Percentiles rank a stretch among this genome's conserved stretches.
Conservation (phyloP, 2,113 vertebrate genomes). For the Ageneiosus marmoratus region DNA sequence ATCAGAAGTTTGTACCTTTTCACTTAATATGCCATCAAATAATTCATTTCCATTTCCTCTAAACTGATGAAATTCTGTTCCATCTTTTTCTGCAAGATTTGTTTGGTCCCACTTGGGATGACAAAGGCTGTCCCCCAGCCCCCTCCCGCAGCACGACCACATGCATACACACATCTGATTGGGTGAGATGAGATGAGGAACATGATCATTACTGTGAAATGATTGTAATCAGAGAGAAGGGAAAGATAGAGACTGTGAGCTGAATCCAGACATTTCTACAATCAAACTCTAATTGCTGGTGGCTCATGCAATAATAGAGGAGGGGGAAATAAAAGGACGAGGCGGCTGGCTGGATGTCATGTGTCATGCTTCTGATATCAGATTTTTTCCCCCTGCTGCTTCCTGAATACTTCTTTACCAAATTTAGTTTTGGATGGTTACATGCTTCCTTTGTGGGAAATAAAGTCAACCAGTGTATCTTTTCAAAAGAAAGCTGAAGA, state of each 20-base stretch:
- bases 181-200: constrained; percentile 30
- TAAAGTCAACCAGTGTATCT: background rate
- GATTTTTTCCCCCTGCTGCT: background rate
- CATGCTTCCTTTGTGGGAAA: background rate
- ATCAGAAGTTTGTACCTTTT: constrained; percentile 11
- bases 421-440: background rate
- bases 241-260: constrained; percentile 25
- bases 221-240: constrained; percentile 44
- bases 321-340: background rate
- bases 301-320: constrained; percentile 9
- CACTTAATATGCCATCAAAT: constrained; percentile 15
- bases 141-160: background rate
- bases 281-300: constrained; percentile 48
- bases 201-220: constrained; percentile 37
- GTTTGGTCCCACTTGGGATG: background rate
- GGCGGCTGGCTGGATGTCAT: background rate
- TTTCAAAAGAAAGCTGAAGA: background rate
- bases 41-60: background rate
- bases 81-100: background rate
- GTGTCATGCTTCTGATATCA: background rate
- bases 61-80: background rate
- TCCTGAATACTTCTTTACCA: background rate
- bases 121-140: constrained; percentile 9
- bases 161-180: constrained; percentile 24
- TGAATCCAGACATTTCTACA: constrained; percentile 28